Conservation (phyloP, 2,888 invertebrate species). For the Mythimna lalbum region DNA sequence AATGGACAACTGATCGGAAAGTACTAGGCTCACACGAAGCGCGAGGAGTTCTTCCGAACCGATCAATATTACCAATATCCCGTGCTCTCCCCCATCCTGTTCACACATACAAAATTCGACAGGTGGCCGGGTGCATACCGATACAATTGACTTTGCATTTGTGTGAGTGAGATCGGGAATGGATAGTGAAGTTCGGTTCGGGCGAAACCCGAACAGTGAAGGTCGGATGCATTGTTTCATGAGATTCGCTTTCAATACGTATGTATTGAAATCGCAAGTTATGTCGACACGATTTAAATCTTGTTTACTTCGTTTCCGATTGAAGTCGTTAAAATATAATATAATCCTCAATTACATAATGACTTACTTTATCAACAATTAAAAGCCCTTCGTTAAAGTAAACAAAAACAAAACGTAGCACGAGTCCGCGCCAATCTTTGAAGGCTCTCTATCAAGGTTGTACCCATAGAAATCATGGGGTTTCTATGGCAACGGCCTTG, state of each 20-base stretch:
- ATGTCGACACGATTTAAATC: too few relatives aligned
- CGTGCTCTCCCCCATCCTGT: conserved; percentile 70
- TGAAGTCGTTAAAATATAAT: not conserved
- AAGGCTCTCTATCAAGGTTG: conserved; percentile 45
- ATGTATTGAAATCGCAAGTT: too few relatives aligned
- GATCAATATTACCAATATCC: conserved; percentile 85
- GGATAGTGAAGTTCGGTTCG: conserved; percentile 17
- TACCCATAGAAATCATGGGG: conserved; percentile 34
- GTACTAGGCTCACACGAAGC: conserved; percentile 79
- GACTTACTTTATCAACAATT: conserved; percentile 7
- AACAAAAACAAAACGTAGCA: conserved; percentile 5
- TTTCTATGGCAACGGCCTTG: conserved; percentile 45
- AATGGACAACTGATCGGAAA: conserved; percentile 88
- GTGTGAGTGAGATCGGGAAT: conserved; percentile 58
- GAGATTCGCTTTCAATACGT: not conserved
- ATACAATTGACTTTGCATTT: conserved; percentile 45
- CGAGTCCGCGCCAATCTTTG: conserved; percentile 9
- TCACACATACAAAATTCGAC: conserved; percentile 71
- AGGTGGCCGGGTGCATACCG: conserved; percentile 61
- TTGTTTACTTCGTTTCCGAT: not conserved
- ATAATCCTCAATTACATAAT: not conserved
- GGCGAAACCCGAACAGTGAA: conserved; percentile 1
- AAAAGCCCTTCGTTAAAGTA: not conserved
- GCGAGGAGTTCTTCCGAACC: conserved; percentile 82
- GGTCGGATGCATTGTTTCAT: conserved; percentile 28